These are phyloP conservation scores for Temnothorax rugatulus DNA, from an alignment of 2,888 invertebrate genomes.

Conservation along the genomic window DNA sequence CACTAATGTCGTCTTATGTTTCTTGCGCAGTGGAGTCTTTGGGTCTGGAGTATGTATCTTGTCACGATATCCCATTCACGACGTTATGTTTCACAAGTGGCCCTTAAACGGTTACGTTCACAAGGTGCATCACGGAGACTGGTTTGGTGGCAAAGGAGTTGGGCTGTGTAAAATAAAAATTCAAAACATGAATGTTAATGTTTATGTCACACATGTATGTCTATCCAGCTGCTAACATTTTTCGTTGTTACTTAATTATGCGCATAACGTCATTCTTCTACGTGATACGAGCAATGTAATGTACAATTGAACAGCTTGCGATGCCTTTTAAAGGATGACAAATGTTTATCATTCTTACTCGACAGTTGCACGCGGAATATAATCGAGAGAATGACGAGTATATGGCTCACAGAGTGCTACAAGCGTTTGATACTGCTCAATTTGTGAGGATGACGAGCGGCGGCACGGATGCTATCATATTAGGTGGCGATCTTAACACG, in stretches of 20 bases:
- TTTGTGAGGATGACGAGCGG: conserved; percentile 95
- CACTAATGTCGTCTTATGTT: background rate
- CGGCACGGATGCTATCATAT: conserved; percentile 93
- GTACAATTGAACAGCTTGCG: background rate
- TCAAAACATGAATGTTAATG: conserved; percentile 91
- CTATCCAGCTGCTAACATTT: conserved; percentile 19
- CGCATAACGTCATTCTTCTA: background rate
- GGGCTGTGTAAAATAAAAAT: conserved; percentile 93
- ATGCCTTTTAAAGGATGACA: background rate
- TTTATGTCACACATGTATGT: conserved; percentile 98
- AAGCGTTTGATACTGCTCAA: conserved; percentile 98
- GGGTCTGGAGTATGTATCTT: conserved; percentile 97
- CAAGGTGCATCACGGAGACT: conserved; percentile 98
- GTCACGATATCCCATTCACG: conserved; percentile 93
- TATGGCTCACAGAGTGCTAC: conserved; percentile 95
- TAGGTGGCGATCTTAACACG: conserved; percentile 98
- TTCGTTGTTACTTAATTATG: conserved; percentile 31
- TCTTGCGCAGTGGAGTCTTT: conserved; percentile 92
- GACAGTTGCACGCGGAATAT: conserved; percentile 98
- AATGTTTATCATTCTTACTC: background rate
- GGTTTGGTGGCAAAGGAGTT: conserved; percentile 99
- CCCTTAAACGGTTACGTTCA: conserved; percentile 99
- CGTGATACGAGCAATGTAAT: background rate
- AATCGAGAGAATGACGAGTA: conserved; percentile 94
- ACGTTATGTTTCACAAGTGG: conserved; percentile 97